These are phyloP conservation scores for Tenodera sinensis DNA, from an alignment of 2,888 invertebrate species.

Conservation along the genomic window DNA sequence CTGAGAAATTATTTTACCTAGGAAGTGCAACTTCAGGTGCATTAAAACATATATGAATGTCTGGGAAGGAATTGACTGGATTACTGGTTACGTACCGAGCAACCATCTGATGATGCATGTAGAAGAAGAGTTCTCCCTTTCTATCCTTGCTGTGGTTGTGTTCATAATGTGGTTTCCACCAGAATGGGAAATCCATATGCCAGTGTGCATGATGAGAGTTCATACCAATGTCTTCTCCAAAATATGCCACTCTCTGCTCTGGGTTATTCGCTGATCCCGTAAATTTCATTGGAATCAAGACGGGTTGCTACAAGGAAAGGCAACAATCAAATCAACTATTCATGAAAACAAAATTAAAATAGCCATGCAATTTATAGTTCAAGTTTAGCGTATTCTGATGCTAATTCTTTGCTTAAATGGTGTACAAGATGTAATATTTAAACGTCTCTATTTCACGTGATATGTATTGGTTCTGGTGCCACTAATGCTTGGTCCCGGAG, in stretches of 20 bases:
- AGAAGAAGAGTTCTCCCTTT: constrained; percentile 40
- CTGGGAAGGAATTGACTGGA: neutral
- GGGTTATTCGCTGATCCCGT: constrained; percentile 36
- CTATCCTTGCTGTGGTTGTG: constrained; percentile 35
- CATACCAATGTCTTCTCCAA: constrained; percentile 38
- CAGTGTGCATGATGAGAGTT: constrained; percentile 40
- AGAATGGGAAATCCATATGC: constrained; percentile 40
- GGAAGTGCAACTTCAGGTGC: too few relatives aligned
- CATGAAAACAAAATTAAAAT: too few relatives aligned
- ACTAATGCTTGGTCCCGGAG: neutral
- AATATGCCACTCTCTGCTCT: constrained; percentile 39
- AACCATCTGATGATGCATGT: constrained; percentile 37
- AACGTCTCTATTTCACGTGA: too few relatives aligned
- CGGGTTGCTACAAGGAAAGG: constrained; percentile 26
- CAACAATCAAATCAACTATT: too few relatives aligned
- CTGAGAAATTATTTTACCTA: too few relatives aligned
- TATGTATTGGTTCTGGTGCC: too few relatives aligned
- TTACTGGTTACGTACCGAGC: constrained; percentile 21
- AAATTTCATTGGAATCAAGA: constrained; percentile 36
- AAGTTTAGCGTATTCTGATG: too few relatives aligned
- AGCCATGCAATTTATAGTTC: too few relatives aligned
- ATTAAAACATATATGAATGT: too few relatives aligned
- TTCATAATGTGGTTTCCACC: constrained; percentile 37
- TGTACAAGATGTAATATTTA: too few relatives aligned
- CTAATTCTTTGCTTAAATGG: too few relatives aligned